Conservation (phyloP, 2,797 vertebrate species). For the Bradypodion pumilum region DNA sequence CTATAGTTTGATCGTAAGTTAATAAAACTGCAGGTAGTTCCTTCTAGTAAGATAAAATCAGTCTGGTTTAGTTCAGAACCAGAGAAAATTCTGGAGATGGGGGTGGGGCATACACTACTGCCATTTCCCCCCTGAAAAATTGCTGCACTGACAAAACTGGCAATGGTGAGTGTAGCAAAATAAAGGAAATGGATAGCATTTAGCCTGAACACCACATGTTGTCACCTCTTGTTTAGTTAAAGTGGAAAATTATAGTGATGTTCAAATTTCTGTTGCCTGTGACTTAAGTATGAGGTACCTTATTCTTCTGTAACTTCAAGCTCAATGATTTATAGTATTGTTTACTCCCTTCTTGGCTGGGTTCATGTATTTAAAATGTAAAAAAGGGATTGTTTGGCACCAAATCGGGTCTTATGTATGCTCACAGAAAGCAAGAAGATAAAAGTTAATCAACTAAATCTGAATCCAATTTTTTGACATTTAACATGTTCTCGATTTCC, state of each 20-base stretch:
- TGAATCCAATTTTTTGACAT: neutral
- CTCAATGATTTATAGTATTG: constrained; percentile 3
- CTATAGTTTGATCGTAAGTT: neutral
- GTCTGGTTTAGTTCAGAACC: no score
- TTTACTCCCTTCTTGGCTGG: neutral
- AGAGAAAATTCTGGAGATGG: neutral
- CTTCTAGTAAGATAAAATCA: no score
- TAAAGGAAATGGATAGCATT: no score
- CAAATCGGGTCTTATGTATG: neutral
- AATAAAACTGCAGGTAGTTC: neutral
- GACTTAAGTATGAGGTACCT: constrained; percentile 19
- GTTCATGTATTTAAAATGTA: constrained; percentile 9
- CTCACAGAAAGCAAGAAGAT: neutral
- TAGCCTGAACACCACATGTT: neutral
- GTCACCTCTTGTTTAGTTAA: constrained; percentile 5
- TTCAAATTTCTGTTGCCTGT: constrained; percentile 14
- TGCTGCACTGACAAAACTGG: no score
- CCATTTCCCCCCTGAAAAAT: no score
- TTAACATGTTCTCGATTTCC: neutral
- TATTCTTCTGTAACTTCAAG: constrained; percentile 37
- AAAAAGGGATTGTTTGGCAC: no score
- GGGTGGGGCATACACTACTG: no score
- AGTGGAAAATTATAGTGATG: neutral
- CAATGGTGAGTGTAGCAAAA: no score
- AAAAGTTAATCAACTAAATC: neutral